Evolutionary conservation across 2,113 vertebrate species (phyloP).

Genomic region (Osmerus mordax): DNA sequence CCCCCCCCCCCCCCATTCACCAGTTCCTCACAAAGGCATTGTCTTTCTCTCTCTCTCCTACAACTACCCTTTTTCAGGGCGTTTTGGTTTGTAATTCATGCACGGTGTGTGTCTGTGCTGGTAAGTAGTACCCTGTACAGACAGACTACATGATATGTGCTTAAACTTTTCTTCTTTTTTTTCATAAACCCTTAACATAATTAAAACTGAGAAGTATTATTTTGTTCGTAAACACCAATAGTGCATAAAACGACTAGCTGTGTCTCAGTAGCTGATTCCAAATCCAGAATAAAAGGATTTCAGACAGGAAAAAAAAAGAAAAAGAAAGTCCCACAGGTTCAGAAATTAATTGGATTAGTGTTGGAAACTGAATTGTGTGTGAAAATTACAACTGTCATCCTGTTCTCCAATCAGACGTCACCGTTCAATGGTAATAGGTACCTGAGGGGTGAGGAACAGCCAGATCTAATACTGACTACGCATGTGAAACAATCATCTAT

Average conservation of each 20-base stretch:
- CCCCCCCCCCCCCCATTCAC: background rate
- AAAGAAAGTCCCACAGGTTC: slow-evolving; percentile 31
- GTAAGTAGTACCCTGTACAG: background rate
- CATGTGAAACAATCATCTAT: no score
- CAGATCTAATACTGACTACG: no score
- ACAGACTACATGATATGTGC: background rate
- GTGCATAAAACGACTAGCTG: background rate
- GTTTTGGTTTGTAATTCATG: background rate
- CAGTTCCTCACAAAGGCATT: background rate
- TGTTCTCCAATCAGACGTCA: slow-evolving; percentile 60
- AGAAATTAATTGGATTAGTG: slow-evolving; percentile 69
- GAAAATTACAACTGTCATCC: slow-evolving; percentile 68
- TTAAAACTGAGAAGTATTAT: background rate
- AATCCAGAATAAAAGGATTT: no score
- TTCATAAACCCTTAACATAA: no score
- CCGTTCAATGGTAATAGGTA: slow-evolving; percentile 59
- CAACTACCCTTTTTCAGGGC: slow-evolving; percentile 3
- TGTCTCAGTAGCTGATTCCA: no score
- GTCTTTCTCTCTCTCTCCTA: background rate
- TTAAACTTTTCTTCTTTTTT: background rate
- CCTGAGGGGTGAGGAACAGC: slow-evolving; percentile 32
- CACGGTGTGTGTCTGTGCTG: background rate
- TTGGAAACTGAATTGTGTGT: slow-evolving; percentile 54
- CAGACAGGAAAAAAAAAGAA: slow-evolving; percentile 1
- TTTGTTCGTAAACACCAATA: background rate